Conservation (phyloP, 2,113 vertebrate species). For the Echinops telfairi region DNA sequence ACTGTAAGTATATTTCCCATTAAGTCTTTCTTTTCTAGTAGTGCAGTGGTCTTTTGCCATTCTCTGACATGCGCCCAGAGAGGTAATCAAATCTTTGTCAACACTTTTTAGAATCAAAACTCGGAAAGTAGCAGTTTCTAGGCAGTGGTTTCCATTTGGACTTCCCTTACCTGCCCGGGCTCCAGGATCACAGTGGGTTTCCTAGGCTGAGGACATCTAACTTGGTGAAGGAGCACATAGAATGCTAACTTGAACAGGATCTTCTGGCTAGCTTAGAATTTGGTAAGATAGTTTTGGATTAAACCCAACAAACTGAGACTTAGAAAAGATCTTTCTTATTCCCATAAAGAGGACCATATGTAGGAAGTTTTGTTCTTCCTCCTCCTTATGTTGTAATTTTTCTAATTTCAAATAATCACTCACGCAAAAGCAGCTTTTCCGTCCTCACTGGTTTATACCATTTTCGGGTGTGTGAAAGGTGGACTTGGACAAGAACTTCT, state of each 20-base stretch:
- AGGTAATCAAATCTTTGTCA: slow-evolving; percentile 47
- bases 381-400: slow-evolving; percentile 36
- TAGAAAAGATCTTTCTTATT: slow-evolving; percentile 29
- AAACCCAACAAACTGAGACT: neutral
- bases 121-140: slow-evolving; percentile 24
- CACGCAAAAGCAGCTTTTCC: neutral
- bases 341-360: neutral
- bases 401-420: neutral
- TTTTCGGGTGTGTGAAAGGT: neutral
- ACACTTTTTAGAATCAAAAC: neutral
- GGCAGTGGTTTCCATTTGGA: neutral
- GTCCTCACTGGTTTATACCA: neutral
- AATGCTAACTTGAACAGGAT: slow-evolving; percentile 1
- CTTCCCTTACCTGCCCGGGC: neutral
- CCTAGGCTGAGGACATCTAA: neutral
- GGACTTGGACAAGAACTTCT: slow-evolving; percentile 5
- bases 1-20: slow-evolving; percentile 37
- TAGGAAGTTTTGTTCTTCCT: neutral
- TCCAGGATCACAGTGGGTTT: neutral
- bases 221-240: neutral
- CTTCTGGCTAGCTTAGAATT: slow-evolving; percentile 1
- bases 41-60: neutral
- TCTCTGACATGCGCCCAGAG: slow-evolving; percentile 11
- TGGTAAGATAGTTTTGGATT: slow-evolving; percentile 18
- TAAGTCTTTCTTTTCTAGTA: slow-evolving; percentile 46